Base-by-base conservation (phyloP, 2,888 invertebrate species). In the Meta bourneti region DNA sequence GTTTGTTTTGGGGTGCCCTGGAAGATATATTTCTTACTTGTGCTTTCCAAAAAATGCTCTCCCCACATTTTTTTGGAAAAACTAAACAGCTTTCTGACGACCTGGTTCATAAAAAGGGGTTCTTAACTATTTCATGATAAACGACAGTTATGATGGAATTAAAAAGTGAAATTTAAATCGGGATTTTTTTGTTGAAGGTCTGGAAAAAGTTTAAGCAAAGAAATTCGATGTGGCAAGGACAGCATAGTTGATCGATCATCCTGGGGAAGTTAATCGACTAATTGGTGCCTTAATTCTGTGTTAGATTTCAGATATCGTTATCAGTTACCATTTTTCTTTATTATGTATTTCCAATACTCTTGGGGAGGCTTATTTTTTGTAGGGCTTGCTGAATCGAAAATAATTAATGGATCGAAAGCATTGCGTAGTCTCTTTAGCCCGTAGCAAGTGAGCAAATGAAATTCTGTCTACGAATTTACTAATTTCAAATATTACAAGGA, bases 281-380 rank as follows among this genome's bases (percentile, higher is more conserved):
- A 77, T 51, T 77, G 52, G 51, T 77, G 19, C 52, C 52, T 52
- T 77, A 77, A 77, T 77, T 77, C 49, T 51, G 11, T 77, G 77
- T 77, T 77, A 77, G 77, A 51, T 77, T 77, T 51, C 52, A 51
- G 51, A 77, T 51, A 77, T 77, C 16, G 19, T n/a, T 51, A 77
- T 52, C 19, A 20, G n/a, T 19, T 0, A 6, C 16, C 52, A 19
- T 51, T 51, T 77, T 52, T 77, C 34, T 34, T 34, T 34, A 34
- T 34, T 34, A 34, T 34, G 5, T 13, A 69, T 6, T 51, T 77
- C 4, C 7, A 77, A 9, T 51, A 77, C n/a, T n/a, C 11, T 34
- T 1, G 49, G 13, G 48, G 6, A 16, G 11, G 1, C 19, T 7
- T 72, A 72, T 34, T 7, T 16, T 13, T n/a, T 20, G 72, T 4